phyloP scores from a whole-genome alignment of 1,140 invertebrate species.

The Megalopta genalis region DNA sequence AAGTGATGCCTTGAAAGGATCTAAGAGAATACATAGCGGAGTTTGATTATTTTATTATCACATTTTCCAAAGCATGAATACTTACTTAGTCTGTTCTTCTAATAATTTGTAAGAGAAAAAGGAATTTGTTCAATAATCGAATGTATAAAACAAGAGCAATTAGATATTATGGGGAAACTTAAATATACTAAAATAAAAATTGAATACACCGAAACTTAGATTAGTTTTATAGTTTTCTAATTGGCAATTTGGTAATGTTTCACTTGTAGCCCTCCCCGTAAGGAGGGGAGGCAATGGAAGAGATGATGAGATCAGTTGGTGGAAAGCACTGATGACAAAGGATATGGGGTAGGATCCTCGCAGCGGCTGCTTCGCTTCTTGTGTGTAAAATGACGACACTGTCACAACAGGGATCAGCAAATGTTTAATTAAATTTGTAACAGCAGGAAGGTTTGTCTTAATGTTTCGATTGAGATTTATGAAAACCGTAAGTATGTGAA shows the following conservation, averaged over 20 bases:
- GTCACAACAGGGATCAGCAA: constrained; percentile 48
- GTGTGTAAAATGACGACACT: constrained; percentile 51
- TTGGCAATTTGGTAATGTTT: constrained; percentile 80
- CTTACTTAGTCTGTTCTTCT: constrained; percentile 22
- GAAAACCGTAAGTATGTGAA: constrained; percentile 53
- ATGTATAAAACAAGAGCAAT: constrained; percentile 24
- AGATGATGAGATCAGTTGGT: constrained; percentile 62
- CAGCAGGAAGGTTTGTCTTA: constrained; percentile 57
- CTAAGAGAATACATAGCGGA: neutral
- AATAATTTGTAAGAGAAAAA: constrained; percentile 25
- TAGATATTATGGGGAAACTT: constrained; percentile 55
- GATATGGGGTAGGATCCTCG: constrained; percentile 45
- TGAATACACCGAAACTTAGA: constrained; percentile 52
- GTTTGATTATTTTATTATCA: constrained; percentile 17
- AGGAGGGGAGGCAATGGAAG: constrained; percentile 75
- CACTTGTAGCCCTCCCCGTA: constrained; percentile 80
- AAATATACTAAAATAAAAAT: constrained; percentile 60
- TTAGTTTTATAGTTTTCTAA: constrained; percentile 73
- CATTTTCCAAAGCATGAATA: neutral
- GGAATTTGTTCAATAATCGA: constrained; percentile 35
- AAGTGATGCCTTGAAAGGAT: constrained; percentile 6
- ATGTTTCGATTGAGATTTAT: constrained; percentile 43
- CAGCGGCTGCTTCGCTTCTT: constrained; percentile 49
- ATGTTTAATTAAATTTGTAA: constrained; percentile 60
- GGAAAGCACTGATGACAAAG: constrained; percentile 50